A percentile compares a stretch with the other conserved stretches of the same genome.
Evolutionary conservation across 2,113 vertebrate species (phyloP).

Genomic region (Bothrops jararaca): DNA sequence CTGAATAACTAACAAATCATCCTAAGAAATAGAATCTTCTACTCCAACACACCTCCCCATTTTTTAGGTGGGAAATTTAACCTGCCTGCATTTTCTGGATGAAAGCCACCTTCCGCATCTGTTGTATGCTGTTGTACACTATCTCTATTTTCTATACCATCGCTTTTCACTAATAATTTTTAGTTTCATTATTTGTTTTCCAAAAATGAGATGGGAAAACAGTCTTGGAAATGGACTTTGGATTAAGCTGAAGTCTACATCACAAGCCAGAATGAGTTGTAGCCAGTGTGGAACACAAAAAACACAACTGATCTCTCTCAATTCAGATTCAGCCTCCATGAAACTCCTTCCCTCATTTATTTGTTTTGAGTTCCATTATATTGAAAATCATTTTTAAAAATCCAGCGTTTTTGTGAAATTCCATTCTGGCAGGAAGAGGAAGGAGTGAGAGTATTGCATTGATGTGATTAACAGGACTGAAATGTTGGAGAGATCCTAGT

Average conservation of each 20-base stretch:
- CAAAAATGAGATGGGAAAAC: background rate
- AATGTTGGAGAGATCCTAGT: background rate
- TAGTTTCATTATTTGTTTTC: background rate
- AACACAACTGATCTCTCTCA: background rate
- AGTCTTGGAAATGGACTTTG: background rate
- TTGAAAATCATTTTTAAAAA: background rate
- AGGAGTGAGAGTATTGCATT: background rate
- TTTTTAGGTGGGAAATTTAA: background rate
- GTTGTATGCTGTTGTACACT: background rate
- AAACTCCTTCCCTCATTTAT: background rate
- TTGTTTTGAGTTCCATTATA: background rate
- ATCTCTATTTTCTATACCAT: background rate
- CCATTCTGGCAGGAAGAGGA: background rate
- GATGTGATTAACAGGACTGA: background rate
- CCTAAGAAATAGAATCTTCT: background rate
- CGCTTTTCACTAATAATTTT: background rate
- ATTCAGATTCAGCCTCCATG: background rate
- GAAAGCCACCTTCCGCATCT: background rate
- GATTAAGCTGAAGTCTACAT: background rate
- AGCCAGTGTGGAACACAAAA: background rate
- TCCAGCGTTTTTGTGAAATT: background rate
- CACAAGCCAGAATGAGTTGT: background rate
- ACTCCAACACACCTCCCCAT: background rate
- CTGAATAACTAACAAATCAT: background rate
- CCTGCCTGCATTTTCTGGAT: background rate